Evolutionary conservation across 2,113 vertebrate genomes (phyloP).

Genomic region (Paracanthobrama guichenoti): DNA sequence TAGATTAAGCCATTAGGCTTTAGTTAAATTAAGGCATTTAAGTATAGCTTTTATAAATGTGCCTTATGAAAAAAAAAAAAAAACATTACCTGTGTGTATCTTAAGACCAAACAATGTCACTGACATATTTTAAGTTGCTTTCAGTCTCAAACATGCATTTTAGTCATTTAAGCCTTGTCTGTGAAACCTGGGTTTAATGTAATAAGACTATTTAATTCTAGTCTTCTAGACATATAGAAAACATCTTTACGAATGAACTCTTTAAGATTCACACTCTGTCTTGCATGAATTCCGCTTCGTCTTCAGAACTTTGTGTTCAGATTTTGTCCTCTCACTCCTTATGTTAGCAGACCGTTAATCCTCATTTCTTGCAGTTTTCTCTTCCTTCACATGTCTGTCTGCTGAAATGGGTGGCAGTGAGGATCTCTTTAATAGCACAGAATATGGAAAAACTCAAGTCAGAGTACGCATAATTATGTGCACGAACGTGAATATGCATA

Average conservation of each 20-base stretch:
- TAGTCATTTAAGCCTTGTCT: no score
- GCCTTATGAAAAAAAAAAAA: no score
- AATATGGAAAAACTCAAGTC: background rate
- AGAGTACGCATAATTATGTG: background rate
- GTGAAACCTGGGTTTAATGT: background rate
- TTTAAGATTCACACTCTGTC: background rate
- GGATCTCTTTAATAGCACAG: constrained; percentile 9
- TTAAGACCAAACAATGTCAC: no score
- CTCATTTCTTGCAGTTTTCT: background rate
- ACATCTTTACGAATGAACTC: background rate
- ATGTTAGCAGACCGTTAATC: background rate
- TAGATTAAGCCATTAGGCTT: no score
- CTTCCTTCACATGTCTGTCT: background rate
- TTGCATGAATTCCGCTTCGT: background rate
- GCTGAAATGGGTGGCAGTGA: constrained; percentile 10
- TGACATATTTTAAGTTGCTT: no score
- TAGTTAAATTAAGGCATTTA: no score
- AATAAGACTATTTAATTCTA: background rate
- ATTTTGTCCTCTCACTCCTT: background rate
- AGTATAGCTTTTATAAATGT: no score
- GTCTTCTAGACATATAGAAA: background rate
- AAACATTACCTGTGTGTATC: no score
- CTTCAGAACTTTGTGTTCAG: background rate
- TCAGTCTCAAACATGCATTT: no score
- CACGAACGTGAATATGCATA: background rate